A percentile compares a stretch with the other conserved stretches of the same genome.
phyloP scores from a whole-genome alignment of 1,140 invertebrate genomes.

The Drosophila parabipectinata region DNA sequence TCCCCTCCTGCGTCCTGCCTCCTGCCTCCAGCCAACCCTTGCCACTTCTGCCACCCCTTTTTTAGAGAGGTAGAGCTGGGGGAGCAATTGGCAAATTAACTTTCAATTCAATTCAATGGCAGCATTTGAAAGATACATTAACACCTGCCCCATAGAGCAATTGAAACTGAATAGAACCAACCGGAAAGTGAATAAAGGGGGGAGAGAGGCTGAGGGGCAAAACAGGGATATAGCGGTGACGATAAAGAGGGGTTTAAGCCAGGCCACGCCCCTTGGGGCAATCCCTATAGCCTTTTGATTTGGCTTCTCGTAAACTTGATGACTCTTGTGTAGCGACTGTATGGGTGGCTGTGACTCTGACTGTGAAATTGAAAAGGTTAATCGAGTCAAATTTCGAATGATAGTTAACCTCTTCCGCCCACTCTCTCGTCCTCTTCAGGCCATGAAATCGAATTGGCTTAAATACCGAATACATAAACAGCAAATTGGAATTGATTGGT shows the following conservation, averaged over 20 bases:
- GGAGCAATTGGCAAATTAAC: slow-evolving; percentile 76
- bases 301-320: slow-evolving; percentile 34
- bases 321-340: slow-evolving; percentile 1
- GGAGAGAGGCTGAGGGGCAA: background rate
- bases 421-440: background rate
- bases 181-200: background rate
- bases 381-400: slow-evolving; percentile 69
- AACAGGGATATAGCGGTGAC: background rate
- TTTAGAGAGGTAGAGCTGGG: slow-evolving; percentile 12
- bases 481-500: background rate
- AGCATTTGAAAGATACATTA: slow-evolving; percentile 75
- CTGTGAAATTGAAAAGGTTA: slow-evolving; percentile 63
- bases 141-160: slow-evolving; percentile 71
- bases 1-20: background rate
- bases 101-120: slow-evolving; percentile 76
- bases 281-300: slow-evolving; percentile 36
- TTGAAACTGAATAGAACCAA: slow-evolving; percentile 42
- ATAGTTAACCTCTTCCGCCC: slow-evolving; percentile 45
- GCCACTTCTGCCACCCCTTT: background rate
- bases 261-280: slow-evolving; percentile 31
- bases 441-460: slow-evolving; percentile 25
- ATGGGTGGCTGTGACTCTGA: slow-evolving; percentile 1
- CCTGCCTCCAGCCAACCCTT: background rate
- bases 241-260: slow-evolving; percentile 14
- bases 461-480: slow-evolving; percentile 3